Base-by-base conservation (phyloP, 2,113 vertebrate species). In the Atlantisia rogersi region DNA sequence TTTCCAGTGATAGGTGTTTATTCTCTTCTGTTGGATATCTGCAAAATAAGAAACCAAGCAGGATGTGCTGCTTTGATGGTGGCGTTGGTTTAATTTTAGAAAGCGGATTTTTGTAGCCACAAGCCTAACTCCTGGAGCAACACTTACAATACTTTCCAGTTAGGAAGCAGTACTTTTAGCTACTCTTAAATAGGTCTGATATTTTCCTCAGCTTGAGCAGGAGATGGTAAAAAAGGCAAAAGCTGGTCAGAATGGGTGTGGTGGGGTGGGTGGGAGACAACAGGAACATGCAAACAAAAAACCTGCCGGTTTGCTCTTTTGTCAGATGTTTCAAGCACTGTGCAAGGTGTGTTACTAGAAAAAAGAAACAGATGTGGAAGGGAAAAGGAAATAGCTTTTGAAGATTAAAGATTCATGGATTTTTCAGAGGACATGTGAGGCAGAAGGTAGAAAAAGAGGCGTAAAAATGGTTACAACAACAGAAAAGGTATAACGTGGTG, bases 31-130 rank as follows among this genome's bases (percentile, higher is more conserved):
- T 62, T 50, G 32, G 48, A 11, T 15, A 94, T 46, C 35, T 76
- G 14, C 63, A 82, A 35, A 69, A 32, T 71, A 74, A 62, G 32
- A 79, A 94, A 65, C 59, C n/a, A 32, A 46, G 75, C 59, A 90
- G 78, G 70, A 93, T 94, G 67, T 68, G 42, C 48, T 82, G 55
- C 63, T 90, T 86, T n/a, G 44, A 24, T 82, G 74, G 35, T 25
- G 39, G 73, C 44, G 46, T 35, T 29, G 55, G 35, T 79, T 82
- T 91, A 77, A 85, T 76, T 95, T 94, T 95, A 82, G 78, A 86
- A 91, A 75, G 73, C 2, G 2, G 70, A 80, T 88, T 94, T 46
- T 94, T 63, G n/a, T 52, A 78, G 70, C 82, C 31, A 25, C 48
- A 56, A 79, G 48, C 39, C 21, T 79, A 32, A 68, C 50, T 92